phyloP scores from a whole-genome alignment of 2,113 vertebrate species.

The Tupaia chinensis region DNA sequence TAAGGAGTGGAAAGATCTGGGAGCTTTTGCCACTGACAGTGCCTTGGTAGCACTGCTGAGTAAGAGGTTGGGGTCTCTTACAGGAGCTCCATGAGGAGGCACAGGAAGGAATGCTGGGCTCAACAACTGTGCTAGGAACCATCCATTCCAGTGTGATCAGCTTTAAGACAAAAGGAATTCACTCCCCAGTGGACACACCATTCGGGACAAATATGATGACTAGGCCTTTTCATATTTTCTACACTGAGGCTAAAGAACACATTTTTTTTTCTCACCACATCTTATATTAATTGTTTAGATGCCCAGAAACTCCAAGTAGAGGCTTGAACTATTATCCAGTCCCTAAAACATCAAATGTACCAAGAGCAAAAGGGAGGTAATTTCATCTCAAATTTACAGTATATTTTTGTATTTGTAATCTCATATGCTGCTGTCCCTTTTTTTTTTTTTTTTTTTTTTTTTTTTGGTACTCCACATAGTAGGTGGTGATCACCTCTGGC shows the following conservation, averaged over 20 bases:
- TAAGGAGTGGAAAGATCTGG: neutral
- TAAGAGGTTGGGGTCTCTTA: neutral
- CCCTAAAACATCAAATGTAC: neutral
- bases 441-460: too few species aligned
- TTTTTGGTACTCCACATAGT: too few species aligned
- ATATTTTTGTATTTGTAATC: conserved; percentile 30
- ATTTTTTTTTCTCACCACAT: neutral
- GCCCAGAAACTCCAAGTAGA: neutral
- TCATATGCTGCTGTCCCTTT: too few species aligned
- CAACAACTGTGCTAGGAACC: neutral
- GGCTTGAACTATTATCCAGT: neutral
- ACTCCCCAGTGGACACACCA: neutral
- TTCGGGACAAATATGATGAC: neutral
- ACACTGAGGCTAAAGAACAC: neutral
- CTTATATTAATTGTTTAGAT: neutral
- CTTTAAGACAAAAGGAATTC: conserved; percentile 30
- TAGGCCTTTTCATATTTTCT: neutral
- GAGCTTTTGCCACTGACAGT: neutral
- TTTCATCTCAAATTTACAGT: neutral
- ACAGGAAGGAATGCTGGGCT: neutral
- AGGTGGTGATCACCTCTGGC: neutral
- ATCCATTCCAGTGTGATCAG: neutral
- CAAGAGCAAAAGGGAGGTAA: neutral
- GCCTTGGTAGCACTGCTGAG: neutral
- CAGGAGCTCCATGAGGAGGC: neutral